Percentiles rank a stretch among this genome's conserved stretches.
Conservation (phyloP, 1,140 invertebrate species). For the Magallana gigas region DNA sequence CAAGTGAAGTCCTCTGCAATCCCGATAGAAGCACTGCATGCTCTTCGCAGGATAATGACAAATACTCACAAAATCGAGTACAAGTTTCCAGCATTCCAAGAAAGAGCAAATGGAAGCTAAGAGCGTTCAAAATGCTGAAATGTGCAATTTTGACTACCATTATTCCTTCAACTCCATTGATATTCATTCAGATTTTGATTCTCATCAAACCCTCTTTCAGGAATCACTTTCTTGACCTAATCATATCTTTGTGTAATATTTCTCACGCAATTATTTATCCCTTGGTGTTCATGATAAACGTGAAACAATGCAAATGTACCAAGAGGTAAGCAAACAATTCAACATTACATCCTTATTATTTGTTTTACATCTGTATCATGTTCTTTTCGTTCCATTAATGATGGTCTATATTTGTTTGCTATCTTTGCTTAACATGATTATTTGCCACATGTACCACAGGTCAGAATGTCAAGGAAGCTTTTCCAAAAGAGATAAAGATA, state of each 20-base stretch:
- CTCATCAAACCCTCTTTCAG: neutral
- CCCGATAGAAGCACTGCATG: neutral
- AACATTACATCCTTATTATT: no score
- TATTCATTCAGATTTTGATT: neutral
- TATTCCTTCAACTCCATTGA: neutral
- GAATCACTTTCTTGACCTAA: neutral
- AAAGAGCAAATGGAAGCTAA: neutral
- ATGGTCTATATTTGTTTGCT: no score
- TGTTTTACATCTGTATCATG: no score
- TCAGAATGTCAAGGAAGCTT: no score
- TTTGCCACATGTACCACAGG: no score
- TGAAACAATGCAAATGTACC: neutral
- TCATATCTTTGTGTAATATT: conserved; percentile 25
- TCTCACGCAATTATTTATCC: conserved; percentile 8
- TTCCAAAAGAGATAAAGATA: no score
- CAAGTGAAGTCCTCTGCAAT: neutral
- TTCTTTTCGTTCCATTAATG: no score
- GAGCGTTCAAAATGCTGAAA: neutral
- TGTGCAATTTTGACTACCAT: neutral
- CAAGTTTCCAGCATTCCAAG: neutral
- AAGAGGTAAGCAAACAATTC: neutral
- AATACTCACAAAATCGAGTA: neutral
- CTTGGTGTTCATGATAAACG: neutral
- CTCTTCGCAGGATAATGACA: neutral
- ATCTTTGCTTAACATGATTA: no score